Evolutionary conservation across 2,888 invertebrate genomes (phyloP).

Genomic region (Cylindroiulus punctatus): DNA sequence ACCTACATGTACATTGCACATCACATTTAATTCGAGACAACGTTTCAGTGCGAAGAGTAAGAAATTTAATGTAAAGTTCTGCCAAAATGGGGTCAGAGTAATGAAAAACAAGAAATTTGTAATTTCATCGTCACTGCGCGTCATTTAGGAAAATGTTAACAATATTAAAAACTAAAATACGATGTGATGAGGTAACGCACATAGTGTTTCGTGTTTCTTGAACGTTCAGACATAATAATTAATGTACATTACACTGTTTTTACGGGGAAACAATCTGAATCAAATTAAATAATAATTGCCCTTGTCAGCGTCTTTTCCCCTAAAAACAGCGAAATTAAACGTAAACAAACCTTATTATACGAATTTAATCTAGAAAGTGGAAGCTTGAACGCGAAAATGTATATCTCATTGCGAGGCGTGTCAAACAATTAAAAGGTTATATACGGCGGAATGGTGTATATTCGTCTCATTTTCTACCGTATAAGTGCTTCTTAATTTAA

Average conservation of each 20-base stretch:
- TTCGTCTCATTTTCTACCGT: constrained; percentile 20
- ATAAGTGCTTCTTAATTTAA: constrained; percentile 37
- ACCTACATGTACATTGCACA: no score
- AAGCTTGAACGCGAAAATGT: not conserved
- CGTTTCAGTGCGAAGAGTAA: no score
- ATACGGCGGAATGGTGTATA: not conserved
- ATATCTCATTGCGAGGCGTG: not conserved
- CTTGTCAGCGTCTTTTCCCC: not conserved
- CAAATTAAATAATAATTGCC: constrained; percentile 33
- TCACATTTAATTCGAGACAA: no score
- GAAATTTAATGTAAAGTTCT: no score
- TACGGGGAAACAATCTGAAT: not conserved
- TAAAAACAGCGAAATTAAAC: not conserved
- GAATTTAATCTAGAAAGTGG: not conserved
- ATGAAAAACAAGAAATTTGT: no score
- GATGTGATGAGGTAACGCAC: not conserved
- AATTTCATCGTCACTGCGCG: no score
- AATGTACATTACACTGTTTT: not conserved
- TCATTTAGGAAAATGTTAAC: no score
- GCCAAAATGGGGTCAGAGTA: no score
- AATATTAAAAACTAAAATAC: not conserved
- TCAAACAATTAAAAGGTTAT: constrained; percentile 14
- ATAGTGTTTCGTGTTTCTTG: not conserved
- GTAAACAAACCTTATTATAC: not conserved
- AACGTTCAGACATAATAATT: not conserved